phyloP scores from a whole-genome alignment of 35 echinoderm and acorn worm species.

The Lytechinus variegatus region DNA sequence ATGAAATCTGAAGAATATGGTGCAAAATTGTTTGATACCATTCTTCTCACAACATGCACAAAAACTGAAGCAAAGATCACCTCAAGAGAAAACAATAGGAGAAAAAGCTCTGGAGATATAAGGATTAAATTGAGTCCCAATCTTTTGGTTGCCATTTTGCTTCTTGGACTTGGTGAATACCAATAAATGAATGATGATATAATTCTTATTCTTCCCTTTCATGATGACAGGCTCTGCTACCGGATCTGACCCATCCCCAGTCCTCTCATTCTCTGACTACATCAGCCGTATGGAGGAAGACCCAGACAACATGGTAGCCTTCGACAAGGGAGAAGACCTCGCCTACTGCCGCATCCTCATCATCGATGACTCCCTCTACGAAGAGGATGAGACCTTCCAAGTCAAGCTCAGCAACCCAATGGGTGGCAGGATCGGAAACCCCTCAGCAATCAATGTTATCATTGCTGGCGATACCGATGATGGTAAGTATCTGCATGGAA shows the following conservation, averaged over 20 bases:
- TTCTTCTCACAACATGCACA: background rate
- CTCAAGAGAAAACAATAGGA: background rate
- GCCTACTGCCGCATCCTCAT: constrained; percentile 90
- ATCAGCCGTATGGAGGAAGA: constrained; percentile 93
- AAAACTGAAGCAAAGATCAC: background rate
- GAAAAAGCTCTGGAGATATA: background rate
- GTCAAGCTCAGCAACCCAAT: constrained; percentile 97
- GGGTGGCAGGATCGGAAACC: constrained; percentile 83
- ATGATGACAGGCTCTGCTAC: constrained; percentile 79
- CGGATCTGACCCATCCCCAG: constrained; percentile 94
- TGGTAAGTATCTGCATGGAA: constrained; percentile 68
- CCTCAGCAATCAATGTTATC: constrained; percentile 66
- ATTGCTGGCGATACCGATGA: constrained; percentile 85
- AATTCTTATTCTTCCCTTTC: background rate
- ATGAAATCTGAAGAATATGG: background rate
- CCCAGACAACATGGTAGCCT: constrained; percentile 90
- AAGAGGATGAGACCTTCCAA: constrained; percentile 91
- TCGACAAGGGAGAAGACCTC: constrained; percentile 94
- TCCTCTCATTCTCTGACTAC: constrained; percentile 95
- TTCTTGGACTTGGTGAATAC: too few relatives aligned
- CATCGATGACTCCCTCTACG: constrained; percentile 99
- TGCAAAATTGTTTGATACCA: background rate
- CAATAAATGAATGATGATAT: too few relatives aligned
- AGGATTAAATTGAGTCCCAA: too few relatives aligned
- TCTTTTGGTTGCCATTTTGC: too few relatives aligned